Evolutionary conservation across 2,797 vertebrate species (phyloP).

Genomic region (Anabas testudineus): DNA sequence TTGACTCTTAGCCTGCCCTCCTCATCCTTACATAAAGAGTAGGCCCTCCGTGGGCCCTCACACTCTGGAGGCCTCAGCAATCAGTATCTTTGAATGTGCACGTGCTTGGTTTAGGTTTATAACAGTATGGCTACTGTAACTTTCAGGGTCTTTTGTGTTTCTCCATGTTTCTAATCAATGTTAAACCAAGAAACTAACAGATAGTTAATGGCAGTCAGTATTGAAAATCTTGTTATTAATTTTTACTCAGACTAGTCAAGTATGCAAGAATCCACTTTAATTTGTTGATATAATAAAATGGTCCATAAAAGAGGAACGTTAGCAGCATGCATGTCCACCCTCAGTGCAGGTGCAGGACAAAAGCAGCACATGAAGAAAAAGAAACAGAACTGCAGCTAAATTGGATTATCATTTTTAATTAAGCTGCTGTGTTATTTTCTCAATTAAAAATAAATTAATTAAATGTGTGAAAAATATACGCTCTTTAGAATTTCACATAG

Average conservation of each 20-base stretch:
- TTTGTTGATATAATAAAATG: not conserved
- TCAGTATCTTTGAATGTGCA: not conserved
- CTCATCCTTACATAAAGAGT: slow-evolving; percentile 35
- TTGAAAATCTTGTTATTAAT: not conserved
- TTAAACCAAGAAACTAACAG: not conserved
- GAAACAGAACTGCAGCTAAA: not conserved
- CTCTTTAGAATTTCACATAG: not conserved
- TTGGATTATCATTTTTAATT: not conserved
- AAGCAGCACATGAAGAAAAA: not conserved
- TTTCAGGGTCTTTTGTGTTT: not conserved
- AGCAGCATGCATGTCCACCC: not conserved
- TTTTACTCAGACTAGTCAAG: not conserved
- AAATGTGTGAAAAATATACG: too few relatives aligned
- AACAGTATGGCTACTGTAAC: not conserved
- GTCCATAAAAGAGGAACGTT: not conserved
- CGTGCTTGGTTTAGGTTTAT: not conserved
- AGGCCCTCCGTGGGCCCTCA: slow-evolving; percentile 5
- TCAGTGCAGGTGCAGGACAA: not conserved
- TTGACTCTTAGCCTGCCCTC: slow-evolving; percentile 45
- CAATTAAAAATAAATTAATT: too few relatives aligned
- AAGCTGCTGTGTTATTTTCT: not conserved
- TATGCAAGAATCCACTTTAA: not conserved
- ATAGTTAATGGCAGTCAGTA: too few relatives aligned
- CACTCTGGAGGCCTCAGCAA: not conserved
- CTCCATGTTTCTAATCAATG: not conserved